Evolutionary conservation across 2,113 vertebrate genomes (phyloP).

Genomic region (Baryphthengus martii): DNA sequence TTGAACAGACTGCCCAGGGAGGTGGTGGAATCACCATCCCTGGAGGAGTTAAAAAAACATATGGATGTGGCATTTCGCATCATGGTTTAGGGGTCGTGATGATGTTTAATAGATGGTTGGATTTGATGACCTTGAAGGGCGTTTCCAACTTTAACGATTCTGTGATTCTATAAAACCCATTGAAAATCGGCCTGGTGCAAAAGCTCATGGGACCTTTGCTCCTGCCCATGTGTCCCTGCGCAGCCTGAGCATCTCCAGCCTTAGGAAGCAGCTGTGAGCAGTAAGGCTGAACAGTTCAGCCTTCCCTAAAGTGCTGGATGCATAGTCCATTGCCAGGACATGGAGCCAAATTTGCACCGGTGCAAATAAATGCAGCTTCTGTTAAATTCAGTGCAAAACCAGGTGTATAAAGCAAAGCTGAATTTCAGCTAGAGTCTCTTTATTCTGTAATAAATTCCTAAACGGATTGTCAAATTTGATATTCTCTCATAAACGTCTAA

Average conservation of each 20-base stretch:
- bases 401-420: neutral
- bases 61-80: no score
- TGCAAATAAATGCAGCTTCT: neutral
- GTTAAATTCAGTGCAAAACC: neutral
- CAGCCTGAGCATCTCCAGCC: neutral
- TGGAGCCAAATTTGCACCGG: neutral
- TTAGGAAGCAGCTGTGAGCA: neutral
- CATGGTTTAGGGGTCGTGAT: no score
- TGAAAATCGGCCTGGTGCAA: neutral
- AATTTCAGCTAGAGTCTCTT: slow-evolving; percentile 17
- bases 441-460: slow-evolving; percentile 47
- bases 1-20: no score
- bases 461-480: slow-evolving; percentile 2
- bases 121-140: no score
- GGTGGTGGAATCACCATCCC: no score
- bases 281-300: neutral
- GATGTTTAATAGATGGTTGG: no score
- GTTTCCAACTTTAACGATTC: no score
- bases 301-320: neutral
- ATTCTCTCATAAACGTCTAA: slow-evolving; percentile 17
- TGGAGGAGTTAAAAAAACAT: no score
- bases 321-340: neutral
- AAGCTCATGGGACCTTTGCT: neutral
- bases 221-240: neutral
- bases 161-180: no score